A percentile compares a stretch with the other conserved stretches of the same genome.
Evolutionary conservation across 2,888 invertebrate genomes (phyloP).

Genomic region (Tholera decimalis): DNA sequence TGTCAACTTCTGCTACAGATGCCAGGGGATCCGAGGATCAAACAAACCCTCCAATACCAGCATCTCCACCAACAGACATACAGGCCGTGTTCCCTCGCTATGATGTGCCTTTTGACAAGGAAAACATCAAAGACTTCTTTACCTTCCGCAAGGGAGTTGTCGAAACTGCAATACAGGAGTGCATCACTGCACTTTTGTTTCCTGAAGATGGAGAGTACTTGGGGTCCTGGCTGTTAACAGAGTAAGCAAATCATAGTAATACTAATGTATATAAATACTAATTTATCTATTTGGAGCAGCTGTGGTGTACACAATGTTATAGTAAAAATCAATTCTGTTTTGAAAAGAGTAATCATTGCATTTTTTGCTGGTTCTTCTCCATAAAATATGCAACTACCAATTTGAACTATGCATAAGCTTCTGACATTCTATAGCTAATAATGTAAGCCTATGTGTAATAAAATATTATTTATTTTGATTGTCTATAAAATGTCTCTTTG

Average conservation of each 20-base stretch:
- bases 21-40: conserved; percentile 77
- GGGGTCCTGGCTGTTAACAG: conserved; percentile 95
- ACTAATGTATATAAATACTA: not conserved
- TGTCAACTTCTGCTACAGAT: conserved; percentile 69
- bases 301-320: too few species aligned
- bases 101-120: conserved; percentile 86
- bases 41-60: conserved; percentile 72
- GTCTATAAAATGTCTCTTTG: too few species aligned
- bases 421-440: too few species aligned
- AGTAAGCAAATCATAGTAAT: conserved; percentile 91
- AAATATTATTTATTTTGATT: too few species aligned
- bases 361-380: too few species aligned
- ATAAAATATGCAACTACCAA: too few species aligned
- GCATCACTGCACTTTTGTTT: conserved; percentile 92
- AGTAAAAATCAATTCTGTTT: too few species aligned
- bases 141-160: conserved; percentile 94
- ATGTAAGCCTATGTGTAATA: too few species aligned
- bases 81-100: conserved; percentile 85
- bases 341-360: too few species aligned
- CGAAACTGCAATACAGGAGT: conserved; percentile 94
- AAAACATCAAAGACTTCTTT: conserved; percentile 93
- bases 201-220: conserved; percentile 94
- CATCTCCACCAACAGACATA: conserved; percentile 72
- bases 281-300: too few species aligned
- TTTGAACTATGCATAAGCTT: too few species aligned